Percentiles rank a stretch among this genome's conserved stretches.
Evolutionary conservation across 2,888 invertebrate genomes (phyloP).

Genomic region (Trachelus tabidus): DNA sequence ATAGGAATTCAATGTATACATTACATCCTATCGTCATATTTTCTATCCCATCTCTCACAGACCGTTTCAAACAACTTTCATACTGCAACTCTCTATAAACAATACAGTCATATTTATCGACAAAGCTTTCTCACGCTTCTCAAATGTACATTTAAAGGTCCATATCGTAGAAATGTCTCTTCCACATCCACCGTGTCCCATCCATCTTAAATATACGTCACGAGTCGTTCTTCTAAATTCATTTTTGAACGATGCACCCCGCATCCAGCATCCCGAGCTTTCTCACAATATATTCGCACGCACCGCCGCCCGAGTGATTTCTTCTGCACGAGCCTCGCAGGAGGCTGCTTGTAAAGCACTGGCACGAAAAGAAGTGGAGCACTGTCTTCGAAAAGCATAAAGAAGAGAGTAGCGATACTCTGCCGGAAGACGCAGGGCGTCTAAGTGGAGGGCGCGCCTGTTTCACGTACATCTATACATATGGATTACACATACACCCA

Average conservation of each 20-base stretch:
- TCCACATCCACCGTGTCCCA: background rate
- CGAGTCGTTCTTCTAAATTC: background rate
- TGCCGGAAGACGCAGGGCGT: conserved; percentile 40
- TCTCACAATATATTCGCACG: background rate
- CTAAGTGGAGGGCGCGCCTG: conserved; percentile 46
- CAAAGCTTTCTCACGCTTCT: background rate
- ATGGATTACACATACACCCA: conserved; percentile 2
- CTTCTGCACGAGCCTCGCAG: background rate
- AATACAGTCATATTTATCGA: background rate
- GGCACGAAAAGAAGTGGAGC: background rate
- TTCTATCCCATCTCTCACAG: background rate
- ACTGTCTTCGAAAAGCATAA: conserved; percentile 2
- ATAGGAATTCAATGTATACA: background rate
- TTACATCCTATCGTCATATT: background rate
- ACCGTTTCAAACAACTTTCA: background rate
- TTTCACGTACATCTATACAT: conserved; percentile 27
- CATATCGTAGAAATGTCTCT: background rate
- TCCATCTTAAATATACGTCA: background rate
- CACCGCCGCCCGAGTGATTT: background rate
- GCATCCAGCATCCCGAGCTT: background rate
- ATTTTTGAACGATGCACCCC: background rate
- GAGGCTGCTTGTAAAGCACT: background rate
- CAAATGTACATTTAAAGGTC: background rate
- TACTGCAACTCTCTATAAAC: background rate
- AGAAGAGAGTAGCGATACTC: conserved; percentile 14